A percentile compares a stretch with the other conserved stretches of the same genome.
These are phyloP conservation scores for Calidris pugnax DNA, from an alignment of 2,113 vertebrate species.

Conservation along the genomic window DNA sequence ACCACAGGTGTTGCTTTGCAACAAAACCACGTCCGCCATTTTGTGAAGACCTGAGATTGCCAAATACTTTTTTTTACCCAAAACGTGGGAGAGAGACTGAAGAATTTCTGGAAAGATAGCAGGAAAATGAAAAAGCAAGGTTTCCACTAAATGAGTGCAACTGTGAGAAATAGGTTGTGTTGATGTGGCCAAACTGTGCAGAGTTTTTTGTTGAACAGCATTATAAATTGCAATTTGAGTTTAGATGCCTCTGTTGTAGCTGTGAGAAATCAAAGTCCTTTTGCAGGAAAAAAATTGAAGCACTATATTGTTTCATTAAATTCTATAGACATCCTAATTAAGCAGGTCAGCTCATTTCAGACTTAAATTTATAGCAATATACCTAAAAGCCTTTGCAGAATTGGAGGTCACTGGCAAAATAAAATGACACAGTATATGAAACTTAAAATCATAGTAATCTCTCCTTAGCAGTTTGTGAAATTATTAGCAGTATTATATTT, in stretches of 20 bases:
- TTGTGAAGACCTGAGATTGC: neutral
- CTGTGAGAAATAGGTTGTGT: neutral
- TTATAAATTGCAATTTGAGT: neutral
- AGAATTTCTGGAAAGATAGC: neutral
- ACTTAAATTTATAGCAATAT: neutral
- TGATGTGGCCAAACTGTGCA: neutral
- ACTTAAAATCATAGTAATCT: neutral
- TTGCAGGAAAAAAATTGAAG: neutral
- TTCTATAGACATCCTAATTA: neutral
- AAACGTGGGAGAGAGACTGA: neutral
- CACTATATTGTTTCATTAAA: neutral
- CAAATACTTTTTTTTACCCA: accelerated
- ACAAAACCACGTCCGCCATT: neutral
- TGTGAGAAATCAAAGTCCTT: neutral
- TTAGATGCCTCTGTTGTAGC: neutral
- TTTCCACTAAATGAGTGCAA: neutral
- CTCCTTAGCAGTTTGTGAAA: neutral
- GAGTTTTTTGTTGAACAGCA: neutral
- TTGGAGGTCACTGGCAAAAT: neutral
- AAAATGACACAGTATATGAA: neutral
- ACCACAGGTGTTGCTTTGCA: neutral
- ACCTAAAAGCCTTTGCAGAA: neutral
- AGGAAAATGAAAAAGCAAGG: neutral
- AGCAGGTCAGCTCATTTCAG: constrained; percentile 15
- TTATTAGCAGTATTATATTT: neutral